Conservation (phyloP, 2,113 vertebrate genomes). For the Dasyprocta punctata region DNA sequence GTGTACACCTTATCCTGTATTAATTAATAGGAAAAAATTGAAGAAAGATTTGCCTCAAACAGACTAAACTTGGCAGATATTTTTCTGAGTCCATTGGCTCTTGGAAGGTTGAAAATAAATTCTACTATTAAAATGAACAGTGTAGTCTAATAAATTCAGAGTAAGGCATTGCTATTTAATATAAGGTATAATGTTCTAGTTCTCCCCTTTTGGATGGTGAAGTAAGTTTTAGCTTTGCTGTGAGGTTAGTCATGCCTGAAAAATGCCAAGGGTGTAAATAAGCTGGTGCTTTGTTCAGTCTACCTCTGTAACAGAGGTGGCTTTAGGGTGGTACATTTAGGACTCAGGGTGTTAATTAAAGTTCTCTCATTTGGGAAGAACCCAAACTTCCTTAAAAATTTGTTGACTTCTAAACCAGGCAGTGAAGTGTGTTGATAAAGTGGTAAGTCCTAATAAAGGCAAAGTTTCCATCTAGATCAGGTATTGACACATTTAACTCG, state of each 20-base stretch:
- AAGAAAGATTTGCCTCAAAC: not conserved
- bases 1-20: not conserved
- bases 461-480: not conserved
- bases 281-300: fast-evolving
- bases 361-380: not conserved
- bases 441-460: not conserved
- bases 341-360: not conserved
- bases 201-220: not conserved
- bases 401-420: not conserved
- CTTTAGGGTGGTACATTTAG: not conserved
- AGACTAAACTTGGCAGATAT: not conserved
- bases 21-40: not conserved
- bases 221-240: not conserved
- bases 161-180: not conserved
- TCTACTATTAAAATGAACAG: not conserved
- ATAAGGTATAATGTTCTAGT: not conserved
- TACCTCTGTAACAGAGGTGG: not conserved
- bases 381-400: not conserved
- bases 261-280: not conserved
- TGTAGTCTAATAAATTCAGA: not conserved
- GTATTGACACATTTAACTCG: not conserved
- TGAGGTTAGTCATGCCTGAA: not conserved
- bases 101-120: not conserved
- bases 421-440: not conserved
- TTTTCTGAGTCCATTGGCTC: not conserved